These are phyloP conservation scores for Melieria omissa DNA, from an alignment of 2,888 invertebrate genomes.

Conservation along the genomic window DNA sequence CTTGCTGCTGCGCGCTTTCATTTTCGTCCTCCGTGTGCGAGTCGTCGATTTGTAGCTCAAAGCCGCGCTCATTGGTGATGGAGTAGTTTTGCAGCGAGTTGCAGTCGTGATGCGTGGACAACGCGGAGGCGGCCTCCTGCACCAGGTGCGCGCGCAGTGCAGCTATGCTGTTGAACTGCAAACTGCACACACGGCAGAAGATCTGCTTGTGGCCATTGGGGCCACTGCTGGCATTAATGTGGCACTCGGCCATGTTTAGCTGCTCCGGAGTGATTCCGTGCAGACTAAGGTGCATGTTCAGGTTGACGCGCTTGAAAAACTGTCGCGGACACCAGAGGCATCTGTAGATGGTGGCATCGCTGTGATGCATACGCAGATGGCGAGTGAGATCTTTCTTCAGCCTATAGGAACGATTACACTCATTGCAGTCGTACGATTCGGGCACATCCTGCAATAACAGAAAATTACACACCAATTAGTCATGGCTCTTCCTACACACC, in stretches of 20 bases:
- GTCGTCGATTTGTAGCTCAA: slow-evolving; percentile 62
- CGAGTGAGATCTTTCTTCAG: slow-evolving; percentile 60
- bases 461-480: not conserved
- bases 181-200: slow-evolving; percentile 57
- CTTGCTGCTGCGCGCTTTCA: slow-evolving; percentile 22
- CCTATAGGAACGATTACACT: slow-evolving; percentile 53
- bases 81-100: slow-evolving; percentile 58
- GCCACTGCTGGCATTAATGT: slow-evolving; percentile 52
- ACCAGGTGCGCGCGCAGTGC: slow-evolving; percentile 50
- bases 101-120: slow-evolving; percentile 45
- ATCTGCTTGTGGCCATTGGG: slow-evolving; percentile 57
- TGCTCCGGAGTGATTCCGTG: slow-evolving; percentile 52
- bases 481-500: slow-evolving; percentile 26
- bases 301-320: slow-evolving; percentile 58
- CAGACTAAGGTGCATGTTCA: slow-evolving; percentile 56
- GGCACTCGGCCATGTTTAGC: slow-evolving; percentile 53
- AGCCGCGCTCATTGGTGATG: slow-evolving; percentile 61
- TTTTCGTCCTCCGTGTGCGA: slow-evolving; percentile 57
- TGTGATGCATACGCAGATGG: slow-evolving; percentile 55
- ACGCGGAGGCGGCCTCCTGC: slow-evolving; percentile 33
- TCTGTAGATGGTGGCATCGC: slow-evolving; percentile 54
- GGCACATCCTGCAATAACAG: slow-evolving; percentile 14
- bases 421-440: slow-evolving; percentile 44
- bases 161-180: slow-evolving; percentile 49
- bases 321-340: slow-evolving; percentile 62